Percentiles rank a stretch among this genome's conserved stretches.
Conservation (phyloP, 2,888 invertebrate genomes). For the Gymnocheta viridis region DNA sequence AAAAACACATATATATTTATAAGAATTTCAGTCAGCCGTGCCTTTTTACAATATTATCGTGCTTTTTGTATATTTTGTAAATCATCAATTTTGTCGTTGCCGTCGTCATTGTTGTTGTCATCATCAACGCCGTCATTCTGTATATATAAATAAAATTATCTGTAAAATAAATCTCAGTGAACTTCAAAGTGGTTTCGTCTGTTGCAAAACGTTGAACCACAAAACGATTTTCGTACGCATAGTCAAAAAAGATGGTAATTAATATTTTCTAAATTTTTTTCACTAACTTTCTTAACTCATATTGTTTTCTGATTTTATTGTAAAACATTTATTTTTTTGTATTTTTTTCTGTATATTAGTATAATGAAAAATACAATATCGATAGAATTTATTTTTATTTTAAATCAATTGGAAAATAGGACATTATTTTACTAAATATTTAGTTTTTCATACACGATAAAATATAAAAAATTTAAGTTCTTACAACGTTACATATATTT, state of each 20-base stretch:
- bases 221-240: conserved; percentile 74
- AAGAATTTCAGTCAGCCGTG: conserved; percentile 68
- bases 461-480: neutral
- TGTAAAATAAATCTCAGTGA: conserved; percentile 60
- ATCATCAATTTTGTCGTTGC: conserved; percentile 58
- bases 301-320: conserved; percentile 36
- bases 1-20: conserved; percentile 37
- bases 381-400: neutral
- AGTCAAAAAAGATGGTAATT: conserved; percentile 81
- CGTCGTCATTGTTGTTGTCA: conserved; percentile 29
- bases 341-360: neutral
- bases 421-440: neutral
- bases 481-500: neutral
- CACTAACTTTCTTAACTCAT: conserved; percentile 61
- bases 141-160: conserved; percentile 42
- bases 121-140: conserved; percentile 51
- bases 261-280: conserved; percentile 67
- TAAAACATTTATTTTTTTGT: conserved; percentile 10
- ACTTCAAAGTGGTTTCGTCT: conserved; percentile 66
- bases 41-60: conserved; percentile 69
- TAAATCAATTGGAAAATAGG: neutral
- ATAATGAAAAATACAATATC: neutral
- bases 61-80: conserved; percentile 70
- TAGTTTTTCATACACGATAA: neutral
- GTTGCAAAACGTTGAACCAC: conserved; percentile 72